These are phyloP conservation scores for Galerucella pusilla DNA, from an alignment of 2,888 invertebrate genomes.

Conservation along the genomic window DNA sequence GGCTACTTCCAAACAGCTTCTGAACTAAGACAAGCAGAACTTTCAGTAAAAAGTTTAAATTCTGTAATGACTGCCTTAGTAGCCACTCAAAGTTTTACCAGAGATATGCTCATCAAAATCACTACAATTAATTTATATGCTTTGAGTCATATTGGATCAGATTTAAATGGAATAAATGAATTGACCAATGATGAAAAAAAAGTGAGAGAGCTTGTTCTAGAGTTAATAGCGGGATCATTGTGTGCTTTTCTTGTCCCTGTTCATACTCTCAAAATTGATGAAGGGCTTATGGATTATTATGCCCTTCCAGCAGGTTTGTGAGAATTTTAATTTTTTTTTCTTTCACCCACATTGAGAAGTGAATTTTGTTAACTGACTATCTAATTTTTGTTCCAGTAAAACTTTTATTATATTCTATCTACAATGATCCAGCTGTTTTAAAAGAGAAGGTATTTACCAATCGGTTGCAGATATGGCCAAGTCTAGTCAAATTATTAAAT, in stretches of 20 bases:
- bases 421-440: slow-evolving; percentile 68
- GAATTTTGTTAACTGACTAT: too few relatives aligned
- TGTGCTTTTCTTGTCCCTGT: slow-evolving; percentile 78
- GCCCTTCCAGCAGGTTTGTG: slow-evolving; percentile 74
- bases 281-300: slow-evolving; percentile 71
- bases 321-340: background rate
- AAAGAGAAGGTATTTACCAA: slow-evolving; percentile 69
- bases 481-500: slow-evolving; percentile 80
- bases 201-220: slow-evolving; percentile 70
- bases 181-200: slow-evolving; percentile 71
- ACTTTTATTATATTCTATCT: slow-evolving; percentile 80
- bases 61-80: slow-evolving; percentile 80
- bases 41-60: slow-evolving; percentile 74
- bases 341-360: too few relatives aligned
- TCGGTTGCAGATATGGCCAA: slow-evolving; percentile 81
- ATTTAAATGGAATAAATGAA: slow-evolving; percentile 61
- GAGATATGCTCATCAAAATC: slow-evolving; percentile 81
- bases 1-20: slow-evolving; percentile 68
- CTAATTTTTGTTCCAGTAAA: slow-evolving; percentile 69
- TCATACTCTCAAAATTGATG: slow-evolving; percentile 75
- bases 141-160: slow-evolving; percentile 70
- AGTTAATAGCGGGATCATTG: slow-evolving; percentile 74
- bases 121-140: slow-evolving; percentile 81
- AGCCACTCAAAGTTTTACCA: slow-evolving; percentile 81
- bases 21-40: slow-evolving; percentile 72